A percentile compares a stretch with the other conserved stretches of the same genome.
These are phyloP conservation scores for Nephrotoma appendiculata DNA, from an alignment of 2,888 invertebrate species.

Conservation along the genomic window DNA sequence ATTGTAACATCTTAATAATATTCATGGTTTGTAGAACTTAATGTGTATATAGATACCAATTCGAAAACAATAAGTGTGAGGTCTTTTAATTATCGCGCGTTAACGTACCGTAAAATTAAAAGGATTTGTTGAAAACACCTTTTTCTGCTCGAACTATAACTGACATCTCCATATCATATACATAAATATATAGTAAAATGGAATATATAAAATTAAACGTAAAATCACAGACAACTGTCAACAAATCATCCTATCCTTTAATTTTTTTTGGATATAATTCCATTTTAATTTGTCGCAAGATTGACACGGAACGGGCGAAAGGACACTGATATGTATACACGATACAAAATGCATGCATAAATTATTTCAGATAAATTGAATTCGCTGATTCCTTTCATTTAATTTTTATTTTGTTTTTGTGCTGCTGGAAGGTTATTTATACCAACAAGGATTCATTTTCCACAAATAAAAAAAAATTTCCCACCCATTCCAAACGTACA, in stretches of 20 bases:
- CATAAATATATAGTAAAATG: background rate
- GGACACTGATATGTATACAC: background rate
- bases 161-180: background rate
- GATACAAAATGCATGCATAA: slow-evolving; percentile 1
- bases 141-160: background rate
- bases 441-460: background rate
- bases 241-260: background rate
- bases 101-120: background rate
- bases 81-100: background rate
- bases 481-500: background rate
- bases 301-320: background rate
- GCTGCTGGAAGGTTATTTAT: background rate
- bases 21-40: background rate
- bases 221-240: background rate
- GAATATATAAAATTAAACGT: background rate
- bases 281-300: background rate
- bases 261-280: background rate
- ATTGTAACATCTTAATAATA: background rate
- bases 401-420: background rate
- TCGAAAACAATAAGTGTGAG: background rate
- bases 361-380: slow-evolving; percentile 3
- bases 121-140: background rate
- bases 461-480: background rate
- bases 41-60: background rate
- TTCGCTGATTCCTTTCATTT: background rate